Base-by-base conservation (phyloP, 2,888 invertebrate genomes). In the Cephus rjabovi region DNA sequence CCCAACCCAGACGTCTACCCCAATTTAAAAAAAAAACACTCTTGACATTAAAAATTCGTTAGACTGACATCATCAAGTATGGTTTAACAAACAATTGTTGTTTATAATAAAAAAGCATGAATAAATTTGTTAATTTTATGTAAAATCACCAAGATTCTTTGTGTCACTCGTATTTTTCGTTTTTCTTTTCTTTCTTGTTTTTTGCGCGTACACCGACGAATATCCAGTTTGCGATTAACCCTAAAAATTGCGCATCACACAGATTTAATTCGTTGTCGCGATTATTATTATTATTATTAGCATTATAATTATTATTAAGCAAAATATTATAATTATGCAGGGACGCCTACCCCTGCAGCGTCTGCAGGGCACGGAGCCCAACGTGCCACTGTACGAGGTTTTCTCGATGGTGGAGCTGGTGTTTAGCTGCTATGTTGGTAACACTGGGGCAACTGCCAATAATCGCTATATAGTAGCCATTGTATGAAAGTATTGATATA, bases 351-450 rank as follows among this genome's bases (percentile, higher is more conserved):
- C 76, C 75, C 73, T 75, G 79, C 76, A 77, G 79, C 81, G 77
- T 78, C 79, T 75, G 79, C 80, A 79, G 80, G 56, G 56, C 56
- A 23, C 56, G 23, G 80, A 74, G 76, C 81, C 82, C 82, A 79
- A 81, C 78, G 81, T 81, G 82, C 81, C 81, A 86, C 86, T 86
- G 85, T 82, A 82, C 81, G 81, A 81, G 78, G 77, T 78, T 56
- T 56, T 23, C 56, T 56, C 56, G 56, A 56, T 23, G 56, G 56
- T 56, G 56, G 56, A 56, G 56, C 56, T 56, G 56, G 56, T 15
- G 56, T 56, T 23, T 15, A 56, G 56, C 56, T 56, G 9, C 23
- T 40, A 9, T 56, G 56, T 56, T 56, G 56, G 56, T 23, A 56
- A 23, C 23, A 56, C 56, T 56, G 56, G 56, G 56, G 23, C 15